Conservation (phyloP, 2,888 invertebrate genomes). For the Anagyrus pseudococci region DNA sequence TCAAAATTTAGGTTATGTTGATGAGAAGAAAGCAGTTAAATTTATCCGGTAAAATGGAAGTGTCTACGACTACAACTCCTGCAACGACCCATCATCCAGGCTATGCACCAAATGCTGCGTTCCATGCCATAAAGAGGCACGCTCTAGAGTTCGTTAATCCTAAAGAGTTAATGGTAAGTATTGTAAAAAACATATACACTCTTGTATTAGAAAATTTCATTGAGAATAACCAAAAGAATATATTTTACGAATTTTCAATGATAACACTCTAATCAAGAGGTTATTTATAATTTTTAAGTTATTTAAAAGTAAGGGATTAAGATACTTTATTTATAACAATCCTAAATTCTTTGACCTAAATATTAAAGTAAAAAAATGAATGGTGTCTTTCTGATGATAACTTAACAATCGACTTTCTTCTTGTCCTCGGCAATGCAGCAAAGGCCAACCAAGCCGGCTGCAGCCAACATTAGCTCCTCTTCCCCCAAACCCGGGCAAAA, state of each 20-base stretch:
- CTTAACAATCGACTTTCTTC: constrained; percentile 48
- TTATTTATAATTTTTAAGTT: neutral
- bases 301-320: too few species aligned
- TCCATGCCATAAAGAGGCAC: constrained; percentile 96
- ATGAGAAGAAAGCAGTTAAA: constrained; percentile 57
- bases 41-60: constrained; percentile 57
- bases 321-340: constrained; percentile 8
- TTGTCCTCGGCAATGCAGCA: constrained; percentile 63
- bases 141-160: constrained; percentile 89
- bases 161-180: constrained; percentile 82
- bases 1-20: constrained; percentile 55
- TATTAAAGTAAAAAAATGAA: constrained; percentile 15
- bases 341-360: constrained; percentile 13
- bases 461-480: constrained; percentile 63
- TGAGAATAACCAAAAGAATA: neutral
- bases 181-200: constrained; percentile 16
- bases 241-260: constrained; percentile 4
- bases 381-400: constrained; percentile 25
- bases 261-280: constrained; percentile 11
- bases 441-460: constrained; percentile 66
- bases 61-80: constrained; percentile 59
- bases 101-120: constrained; percentile 93
- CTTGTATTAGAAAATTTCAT: constrained; percentile 1
- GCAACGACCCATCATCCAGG: constrained; percentile 76
- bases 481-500: constrained; percentile 66